phyloP scores from a whole-genome alignment of 2,888 invertebrate genomes.

The Cerceris ruficornis region DNA sequence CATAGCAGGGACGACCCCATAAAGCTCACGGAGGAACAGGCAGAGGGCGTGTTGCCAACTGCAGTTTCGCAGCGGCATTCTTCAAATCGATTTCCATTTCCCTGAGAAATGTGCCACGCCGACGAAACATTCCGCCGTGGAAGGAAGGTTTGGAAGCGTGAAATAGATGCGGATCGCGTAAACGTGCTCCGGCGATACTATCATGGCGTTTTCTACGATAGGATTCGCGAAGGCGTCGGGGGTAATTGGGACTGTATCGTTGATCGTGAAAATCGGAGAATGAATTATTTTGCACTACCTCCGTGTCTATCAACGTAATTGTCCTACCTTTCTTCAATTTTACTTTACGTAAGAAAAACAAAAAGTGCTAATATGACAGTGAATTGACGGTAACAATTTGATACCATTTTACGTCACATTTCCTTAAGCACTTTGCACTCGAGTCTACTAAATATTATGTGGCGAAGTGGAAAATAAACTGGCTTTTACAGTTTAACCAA shows the following conservation, averaged over 20 bases:
- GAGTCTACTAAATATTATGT: too few species aligned
- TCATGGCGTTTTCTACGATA: conserved; percentile 25
- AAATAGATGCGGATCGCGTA: conserved; percentile 62
- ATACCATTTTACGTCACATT: too few species aligned
- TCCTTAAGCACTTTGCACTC: too few species aligned
- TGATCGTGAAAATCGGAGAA: conserved; percentile 24
- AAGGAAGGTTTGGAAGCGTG: conserved; percentile 45
- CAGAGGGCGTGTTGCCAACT: conserved; percentile 76
- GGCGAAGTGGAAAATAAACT: too few species aligned
- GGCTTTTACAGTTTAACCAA: too few species aligned
- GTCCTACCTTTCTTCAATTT: too few species aligned
- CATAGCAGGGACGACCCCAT: conserved; percentile 61
- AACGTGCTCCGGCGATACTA: conserved; percentile 32
- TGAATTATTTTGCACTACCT: conserved; percentile 13
- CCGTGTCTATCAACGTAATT: background rate
- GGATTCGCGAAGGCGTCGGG: conserved; percentile 39
- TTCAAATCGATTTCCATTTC: conserved; percentile 76
- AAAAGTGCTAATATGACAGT: too few species aligned
- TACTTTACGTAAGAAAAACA: too few species aligned
- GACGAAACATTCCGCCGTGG: conserved; percentile 39
- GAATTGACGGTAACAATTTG: too few species aligned
- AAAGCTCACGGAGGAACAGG: conserved; percentile 58
- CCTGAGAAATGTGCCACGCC: conserved; percentile 69
- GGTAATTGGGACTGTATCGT: conserved; percentile 15
- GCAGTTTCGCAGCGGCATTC: conserved; percentile 72